A percentile compares a stretch with the other conserved stretches of the same genome.
Conservation (phyloP, 2,113 vertebrate genomes). For the Orientallactaga bullata region DNA sequence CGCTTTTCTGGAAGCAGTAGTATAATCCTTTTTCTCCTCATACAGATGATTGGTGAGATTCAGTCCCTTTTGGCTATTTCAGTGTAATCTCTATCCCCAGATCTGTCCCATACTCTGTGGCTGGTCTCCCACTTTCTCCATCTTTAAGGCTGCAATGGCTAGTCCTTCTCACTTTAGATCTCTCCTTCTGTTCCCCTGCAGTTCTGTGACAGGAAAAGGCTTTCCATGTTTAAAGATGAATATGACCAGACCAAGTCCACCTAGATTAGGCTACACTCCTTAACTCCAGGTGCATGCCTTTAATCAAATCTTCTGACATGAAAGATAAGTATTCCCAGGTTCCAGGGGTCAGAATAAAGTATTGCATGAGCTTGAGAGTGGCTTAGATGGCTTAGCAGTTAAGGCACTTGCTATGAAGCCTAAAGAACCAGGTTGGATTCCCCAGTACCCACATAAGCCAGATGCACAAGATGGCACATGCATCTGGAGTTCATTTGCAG, state of each 20-base stretch:
- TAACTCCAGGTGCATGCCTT: not conserved
- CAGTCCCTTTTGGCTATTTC: not conserved
- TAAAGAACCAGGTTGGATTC: too few relatives aligned
- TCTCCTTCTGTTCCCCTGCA: not conserved
- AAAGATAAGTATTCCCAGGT: not conserved
- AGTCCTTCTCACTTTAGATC: not conserved
- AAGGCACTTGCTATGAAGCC: too few relatives aligned
- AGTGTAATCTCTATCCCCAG: not conserved
- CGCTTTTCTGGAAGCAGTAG: not conserved
- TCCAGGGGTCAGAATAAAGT: too few relatives aligned
- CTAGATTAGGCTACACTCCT: not conserved
- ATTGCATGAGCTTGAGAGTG: too few relatives aligned
- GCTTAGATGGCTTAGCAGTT: too few relatives aligned
- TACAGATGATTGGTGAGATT: not conserved
- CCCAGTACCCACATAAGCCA: too few relatives aligned
- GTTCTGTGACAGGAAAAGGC: not conserved
- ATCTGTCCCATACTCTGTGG: not conserved
- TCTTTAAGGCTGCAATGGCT: not conserved
- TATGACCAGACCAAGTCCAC: not conserved
- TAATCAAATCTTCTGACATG: not conserved
- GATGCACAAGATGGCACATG: too few relatives aligned
- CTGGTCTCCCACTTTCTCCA: not conserved
- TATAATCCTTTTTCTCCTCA: not conserved
- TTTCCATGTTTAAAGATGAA: not conserved
- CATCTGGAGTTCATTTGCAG: too few relatives aligned